A percentile compares a stretch with the other conserved stretches of the same genome.
phyloP scores from a whole-genome alignment of 2,113 vertebrate species.

The Microcebus jonahi region DNA sequence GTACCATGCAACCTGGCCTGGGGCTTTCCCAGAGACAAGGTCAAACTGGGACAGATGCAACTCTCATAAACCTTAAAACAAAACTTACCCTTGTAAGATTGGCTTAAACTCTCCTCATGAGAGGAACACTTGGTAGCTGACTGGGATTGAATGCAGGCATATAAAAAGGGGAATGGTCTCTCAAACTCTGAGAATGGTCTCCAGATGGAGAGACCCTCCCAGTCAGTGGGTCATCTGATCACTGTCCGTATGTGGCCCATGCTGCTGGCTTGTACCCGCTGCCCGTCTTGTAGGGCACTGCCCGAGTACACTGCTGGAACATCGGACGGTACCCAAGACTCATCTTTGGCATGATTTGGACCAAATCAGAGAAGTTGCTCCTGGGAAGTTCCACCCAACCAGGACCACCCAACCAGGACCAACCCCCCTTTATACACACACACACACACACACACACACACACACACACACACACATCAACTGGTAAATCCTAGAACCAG shows the following conservation, averaged over 20 bases:
- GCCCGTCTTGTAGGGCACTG: background rate
- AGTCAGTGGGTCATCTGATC: background rate
- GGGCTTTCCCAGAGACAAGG: background rate
- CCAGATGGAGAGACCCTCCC: background rate
- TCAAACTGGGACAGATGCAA: background rate
- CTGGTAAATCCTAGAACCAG: background rate
- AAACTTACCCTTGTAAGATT: background rate
- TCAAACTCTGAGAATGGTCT: background rate
- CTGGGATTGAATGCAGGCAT: background rate
- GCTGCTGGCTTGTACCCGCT: rapidly evolving
- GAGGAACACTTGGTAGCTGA: background rate
- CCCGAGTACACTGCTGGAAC: background rate
- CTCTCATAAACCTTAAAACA: background rate
- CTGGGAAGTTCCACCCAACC: background rate
- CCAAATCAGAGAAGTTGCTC: background rate
- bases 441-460: too few species aligned
- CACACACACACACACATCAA: background rate
- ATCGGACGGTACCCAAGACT: background rate
- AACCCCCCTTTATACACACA: rapidly evolving
- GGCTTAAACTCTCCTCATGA: background rate
- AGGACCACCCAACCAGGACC: background rate
- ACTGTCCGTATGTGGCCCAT: background rate
- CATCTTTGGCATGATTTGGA: background rate
- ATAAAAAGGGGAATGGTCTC: background rate
- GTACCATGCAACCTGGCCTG: background rate